Evolutionary conservation across 2,797 vertebrate genomes (phyloP).

Genomic region (Buceros bicornis): DNA sequence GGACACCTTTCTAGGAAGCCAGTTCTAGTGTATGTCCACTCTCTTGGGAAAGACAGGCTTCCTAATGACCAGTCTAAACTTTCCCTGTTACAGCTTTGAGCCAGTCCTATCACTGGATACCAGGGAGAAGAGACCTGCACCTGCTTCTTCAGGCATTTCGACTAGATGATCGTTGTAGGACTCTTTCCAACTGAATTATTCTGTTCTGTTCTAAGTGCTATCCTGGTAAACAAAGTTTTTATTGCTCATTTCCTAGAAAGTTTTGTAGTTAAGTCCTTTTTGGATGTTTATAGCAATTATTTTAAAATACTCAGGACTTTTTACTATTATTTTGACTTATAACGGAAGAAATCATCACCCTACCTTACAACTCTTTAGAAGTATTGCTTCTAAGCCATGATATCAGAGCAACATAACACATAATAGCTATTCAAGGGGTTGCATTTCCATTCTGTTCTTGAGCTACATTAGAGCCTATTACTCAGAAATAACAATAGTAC

Average conservation of each 20-base stretch:
- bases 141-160: not conserved
- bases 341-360: not conserved
- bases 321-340: not conserved
- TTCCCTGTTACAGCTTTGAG: fast-evolving
- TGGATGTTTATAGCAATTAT: not conserved
- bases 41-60: not conserved
- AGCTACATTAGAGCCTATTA: not conserved
- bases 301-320: not conserved
- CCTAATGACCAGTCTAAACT: not conserved
- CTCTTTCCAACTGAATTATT: not conserved
- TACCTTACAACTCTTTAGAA: not conserved
- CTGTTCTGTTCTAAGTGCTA: not conserved
- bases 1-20: not conserved
- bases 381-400: not conserved
- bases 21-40: not conserved
- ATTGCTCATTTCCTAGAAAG: not conserved
- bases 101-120: no score
- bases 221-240: not conserved
- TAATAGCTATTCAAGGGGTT: not conserved
- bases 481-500: not conserved
- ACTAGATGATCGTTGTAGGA: fast-evolving
- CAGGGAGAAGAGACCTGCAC: no score
- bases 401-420: not conserved
- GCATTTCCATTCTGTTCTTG: not conserved
- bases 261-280: not conserved